Base-by-base conservation (phyloP, 2,888 invertebrate genomes). In the Polymixis flavicincta region DNA sequence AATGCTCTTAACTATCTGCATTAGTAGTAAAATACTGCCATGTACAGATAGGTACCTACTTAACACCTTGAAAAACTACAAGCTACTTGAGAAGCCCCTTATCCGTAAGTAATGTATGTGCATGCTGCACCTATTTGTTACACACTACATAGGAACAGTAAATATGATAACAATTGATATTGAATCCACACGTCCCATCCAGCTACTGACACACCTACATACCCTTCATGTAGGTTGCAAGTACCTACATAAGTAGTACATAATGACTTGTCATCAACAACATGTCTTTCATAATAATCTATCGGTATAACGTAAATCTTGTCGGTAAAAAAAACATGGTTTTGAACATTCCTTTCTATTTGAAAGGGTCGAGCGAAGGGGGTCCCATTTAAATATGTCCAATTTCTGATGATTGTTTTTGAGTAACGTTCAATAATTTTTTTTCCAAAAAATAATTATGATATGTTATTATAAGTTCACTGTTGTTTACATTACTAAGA, bases 131-230 rank as follows among this genome's bases (percentile, higher is more conserved):
- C 57, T 59, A 59, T 32, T 25, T 25, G 14, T 55, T 64, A 7
- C 8, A 25, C 13, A 66, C 6, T 8, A 5, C n/a, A n/a, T 48
- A 50, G 0, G 9, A 14, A 76, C 57, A 11, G 45, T 50, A 32
- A 59, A 32, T 52, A 68, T 60, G 76, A 72, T 72, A 80, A 63
- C 48, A 63, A 63, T 42, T 22, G 50, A 80, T 55, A 50, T 13
- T 42, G 7, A 42, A 70, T 71, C 28, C 22, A 55, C 71, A 55
- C 59, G n/a, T n/a, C n/a, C n/a, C n/a, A n/a, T n/a, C 32, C 28
- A 28, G 28, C 60, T 70, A 78, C 60, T 28, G 80, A 32, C 80
- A 80, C 73, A 54, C 72, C 79, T 42, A 54, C n/a, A 42, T 32
- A 61, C 13, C 60, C 79, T 61, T 76, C 60, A 22, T 65, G 64